These are phyloP conservation scores for Imbricaverruca yamaguchii DNA, from an alignment of 2,888 invertebrate species.

Conservation along the genomic window DNA sequence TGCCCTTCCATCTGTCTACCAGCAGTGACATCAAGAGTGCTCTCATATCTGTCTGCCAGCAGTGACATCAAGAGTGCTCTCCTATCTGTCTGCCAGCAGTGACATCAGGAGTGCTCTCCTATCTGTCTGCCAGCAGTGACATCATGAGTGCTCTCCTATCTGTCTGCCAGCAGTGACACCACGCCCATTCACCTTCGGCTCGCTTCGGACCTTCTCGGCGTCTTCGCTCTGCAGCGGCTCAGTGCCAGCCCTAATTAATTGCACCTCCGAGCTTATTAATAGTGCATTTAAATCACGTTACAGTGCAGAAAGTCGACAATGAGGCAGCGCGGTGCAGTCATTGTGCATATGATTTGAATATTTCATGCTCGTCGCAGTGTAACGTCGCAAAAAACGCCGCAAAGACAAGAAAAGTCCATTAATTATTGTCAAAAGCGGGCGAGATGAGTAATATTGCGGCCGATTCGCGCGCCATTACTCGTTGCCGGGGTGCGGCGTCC, in stretches of 20 bases:
- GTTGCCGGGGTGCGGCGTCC: not conserved
- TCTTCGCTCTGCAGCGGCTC: not conserved
- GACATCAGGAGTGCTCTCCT: too few relatives aligned
- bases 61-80: too few relatives aligned
- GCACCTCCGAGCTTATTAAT: constrained; percentile 11
- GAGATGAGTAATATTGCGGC: not conserved
- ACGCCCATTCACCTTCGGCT: not conserved
- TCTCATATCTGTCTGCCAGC: too few relatives aligned
- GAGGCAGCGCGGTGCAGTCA: not conserved
- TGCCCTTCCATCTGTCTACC: too few relatives aligned
- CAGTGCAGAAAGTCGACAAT: constrained; percentile 10
- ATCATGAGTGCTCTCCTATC: too few relatives aligned
- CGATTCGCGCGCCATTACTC: not conserved
- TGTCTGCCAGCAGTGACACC: not conserved
- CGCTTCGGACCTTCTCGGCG: not conserved
- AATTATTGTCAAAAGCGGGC: not conserved
- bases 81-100: too few relatives aligned
- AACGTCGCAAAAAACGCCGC: not conserved
- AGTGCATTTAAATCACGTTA: constrained; percentile 17
- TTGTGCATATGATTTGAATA: constrained; percentile 21
- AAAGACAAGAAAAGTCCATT: constrained; percentile 17
- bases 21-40: too few relatives aligned
- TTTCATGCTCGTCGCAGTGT: not conserved
- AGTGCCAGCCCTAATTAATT: not conserved
- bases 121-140: too few relatives aligned